A percentile compares a stretch with the other conserved stretches of the same genome.
Evolutionary conservation across 2,113 vertebrate genomes (phyloP).

Genomic region (Gorsachius goisagi): DNA sequence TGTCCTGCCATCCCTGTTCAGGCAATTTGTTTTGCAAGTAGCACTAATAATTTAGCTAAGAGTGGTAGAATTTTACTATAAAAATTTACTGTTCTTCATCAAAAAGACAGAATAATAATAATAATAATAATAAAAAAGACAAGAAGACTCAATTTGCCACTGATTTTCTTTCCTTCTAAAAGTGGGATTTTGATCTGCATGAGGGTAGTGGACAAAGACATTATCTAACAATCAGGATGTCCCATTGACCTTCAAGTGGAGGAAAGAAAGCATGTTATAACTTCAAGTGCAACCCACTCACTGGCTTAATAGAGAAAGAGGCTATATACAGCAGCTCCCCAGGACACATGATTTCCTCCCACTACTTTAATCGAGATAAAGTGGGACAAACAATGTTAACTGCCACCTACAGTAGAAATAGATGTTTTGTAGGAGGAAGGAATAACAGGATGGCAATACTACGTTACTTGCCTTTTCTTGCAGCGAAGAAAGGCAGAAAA

Average conservation of each 20-base stretch:
- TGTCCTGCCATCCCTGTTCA: background rate
- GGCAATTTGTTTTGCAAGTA: background rate
- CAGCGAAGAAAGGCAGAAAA: background rate
- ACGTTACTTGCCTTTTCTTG: background rate
- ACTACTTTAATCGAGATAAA: conserved; percentile 42
- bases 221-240: background rate
- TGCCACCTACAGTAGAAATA: conserved; percentile 27
- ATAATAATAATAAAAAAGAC: too few relatives aligned
- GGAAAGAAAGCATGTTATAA: conserved; percentile 1
- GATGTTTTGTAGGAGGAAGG: conserved; percentile 3
- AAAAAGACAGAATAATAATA: background rate
- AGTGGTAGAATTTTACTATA: background rate
- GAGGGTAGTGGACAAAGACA: background rate
- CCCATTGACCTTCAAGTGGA: conserved; percentile 38
- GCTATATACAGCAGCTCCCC: background rate
- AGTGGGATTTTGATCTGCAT: background rate
- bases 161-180: background rate
- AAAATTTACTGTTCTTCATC: background rate
- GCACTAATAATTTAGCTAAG: background rate
- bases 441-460: background rate
- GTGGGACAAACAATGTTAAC: conserved; percentile 49
- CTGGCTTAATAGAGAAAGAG: conserved; percentile 7
- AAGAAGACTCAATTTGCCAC: background rate
- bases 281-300: conserved; percentile 21
- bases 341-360: conserved; percentile 45